Conservation (phyloP, 1,140 invertebrate genomes). For the Drosophila eugracilis region DNA sequence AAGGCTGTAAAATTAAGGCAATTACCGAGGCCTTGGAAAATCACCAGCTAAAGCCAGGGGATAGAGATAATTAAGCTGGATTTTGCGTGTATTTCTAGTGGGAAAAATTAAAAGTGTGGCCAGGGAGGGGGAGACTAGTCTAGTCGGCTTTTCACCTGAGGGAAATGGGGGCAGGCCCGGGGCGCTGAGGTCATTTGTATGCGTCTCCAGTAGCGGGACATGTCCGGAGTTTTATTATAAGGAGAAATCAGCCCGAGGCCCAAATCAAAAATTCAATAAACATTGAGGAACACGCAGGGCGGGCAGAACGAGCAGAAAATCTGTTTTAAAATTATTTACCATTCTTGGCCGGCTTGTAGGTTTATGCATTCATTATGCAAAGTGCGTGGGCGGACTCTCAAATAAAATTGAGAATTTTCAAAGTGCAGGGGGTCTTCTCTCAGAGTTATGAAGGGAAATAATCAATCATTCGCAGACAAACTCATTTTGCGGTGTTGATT, state of each 20-base stretch:
- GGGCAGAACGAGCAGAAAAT: slow-evolving; percentile 38
- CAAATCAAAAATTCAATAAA: slow-evolving; percentile 49
- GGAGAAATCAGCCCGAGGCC: slow-evolving; percentile 13
- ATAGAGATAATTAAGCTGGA: slow-evolving; percentile 31
- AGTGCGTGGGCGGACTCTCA: slow-evolving; percentile 17
- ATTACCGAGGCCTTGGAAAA: slow-evolving; percentile 15
- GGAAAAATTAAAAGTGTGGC: neutral
- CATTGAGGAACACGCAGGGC: slow-evolving; percentile 13
- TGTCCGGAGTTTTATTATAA: slow-evolving; percentile 32
- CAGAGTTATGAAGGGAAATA: neutral
- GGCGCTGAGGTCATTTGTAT: slow-evolving; percentile 35
- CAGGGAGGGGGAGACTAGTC: slow-evolving; percentile 1
- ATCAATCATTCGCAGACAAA: neutral
- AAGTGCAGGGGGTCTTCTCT: neutral
- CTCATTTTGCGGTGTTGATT: neutral
- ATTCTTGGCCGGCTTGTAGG: slow-evolving; percentile 18
- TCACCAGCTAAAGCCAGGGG: slow-evolving; percentile 2
- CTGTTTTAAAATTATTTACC: slow-evolving; percentile 47
- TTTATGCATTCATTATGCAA: slow-evolving; percentile 38
- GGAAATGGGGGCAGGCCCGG: slow-evolving; percentile 3
- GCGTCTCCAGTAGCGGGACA: slow-evolving; percentile 37
- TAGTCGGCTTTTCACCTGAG: slow-evolving; percentile 31
- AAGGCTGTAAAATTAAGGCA: slow-evolving; percentile 17
- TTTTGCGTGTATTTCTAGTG: slow-evolving; percentile 16
- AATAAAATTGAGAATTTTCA: neutral